A percentile compares a stretch with the other conserved stretches of the same genome.
These are phyloP conservation scores for Phalangium opilio DNA, from an alignment of 2,888 invertebrate genomes.

Conservation along the genomic window DNA sequence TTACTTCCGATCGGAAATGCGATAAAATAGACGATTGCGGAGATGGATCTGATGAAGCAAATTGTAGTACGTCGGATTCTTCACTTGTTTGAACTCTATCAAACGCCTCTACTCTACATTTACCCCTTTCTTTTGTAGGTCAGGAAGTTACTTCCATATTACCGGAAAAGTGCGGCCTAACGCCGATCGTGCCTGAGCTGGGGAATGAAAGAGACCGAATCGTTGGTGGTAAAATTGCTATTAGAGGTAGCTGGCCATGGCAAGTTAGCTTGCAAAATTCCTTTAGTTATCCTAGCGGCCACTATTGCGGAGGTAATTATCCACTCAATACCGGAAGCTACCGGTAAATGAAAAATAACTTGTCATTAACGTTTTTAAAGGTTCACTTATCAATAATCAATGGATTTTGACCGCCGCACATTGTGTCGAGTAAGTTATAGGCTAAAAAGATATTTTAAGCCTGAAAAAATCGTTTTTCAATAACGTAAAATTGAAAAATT, in stretches of 20 bases:
- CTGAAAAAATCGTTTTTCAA: no score
- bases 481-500: no score
- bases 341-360: no score
- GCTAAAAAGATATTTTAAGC: no score
- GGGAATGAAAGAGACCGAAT: slow-evolving; percentile 1
- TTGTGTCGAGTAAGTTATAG: no score
- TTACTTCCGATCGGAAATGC: background rate
- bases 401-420: no score
- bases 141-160: background rate
- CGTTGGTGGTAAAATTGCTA: background rate
- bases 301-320: background rate
- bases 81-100: background rate
- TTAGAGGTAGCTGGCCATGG: background rate
- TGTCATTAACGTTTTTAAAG: no score
- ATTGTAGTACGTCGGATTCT: background rate
- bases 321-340: no score
- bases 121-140: no score
- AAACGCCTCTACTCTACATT: no score
- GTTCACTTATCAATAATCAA: no score
- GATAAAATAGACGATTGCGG: background rate
- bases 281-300: background rate
- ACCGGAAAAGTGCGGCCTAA: background rate
- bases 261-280: background rate
- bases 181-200: background rate
- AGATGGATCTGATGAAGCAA: background rate